Evolutionary conservation across 2,113 vertebrate genomes (phyloP).

Genomic region (Holacanthus passer): DNA sequence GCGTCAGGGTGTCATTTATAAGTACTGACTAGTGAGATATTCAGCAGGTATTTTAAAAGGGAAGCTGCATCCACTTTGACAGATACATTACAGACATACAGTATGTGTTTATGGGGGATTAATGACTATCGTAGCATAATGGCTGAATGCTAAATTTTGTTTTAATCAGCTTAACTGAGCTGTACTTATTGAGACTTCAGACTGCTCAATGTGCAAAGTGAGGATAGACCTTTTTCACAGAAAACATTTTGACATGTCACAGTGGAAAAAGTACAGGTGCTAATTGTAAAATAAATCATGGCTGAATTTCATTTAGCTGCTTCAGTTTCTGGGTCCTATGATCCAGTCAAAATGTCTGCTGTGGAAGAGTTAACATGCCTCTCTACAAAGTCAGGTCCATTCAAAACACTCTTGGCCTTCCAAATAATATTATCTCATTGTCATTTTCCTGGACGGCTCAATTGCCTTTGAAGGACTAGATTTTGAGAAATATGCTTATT

Average conservation of each 20-base stretch:
- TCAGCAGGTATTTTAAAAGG: conserved; percentile 10
- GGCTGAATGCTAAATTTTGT: conserved; percentile 38
- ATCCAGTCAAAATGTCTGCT: background rate
- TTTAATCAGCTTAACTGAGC: conserved; percentile 56
- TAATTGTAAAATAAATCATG: background rate
- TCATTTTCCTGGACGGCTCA: background rate
- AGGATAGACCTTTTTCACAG: conserved; percentile 19
- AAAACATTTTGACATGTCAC: background rate
- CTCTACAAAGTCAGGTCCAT: background rate
- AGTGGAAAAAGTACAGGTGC: background rate
- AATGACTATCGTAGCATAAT: conserved; percentile 47
- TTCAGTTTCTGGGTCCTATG: no score
- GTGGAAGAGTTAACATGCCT: background rate
- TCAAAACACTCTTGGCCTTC: background rate
- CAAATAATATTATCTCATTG: background rate
- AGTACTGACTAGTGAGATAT: conserved; percentile 26
- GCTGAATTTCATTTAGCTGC: background rate
- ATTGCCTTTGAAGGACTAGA: no score
- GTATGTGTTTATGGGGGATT: conserved; percentile 54
- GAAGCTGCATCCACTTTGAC: background rate
- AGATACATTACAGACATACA: no score
- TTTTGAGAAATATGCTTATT: background rate
- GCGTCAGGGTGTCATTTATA: conserved; percentile 39
- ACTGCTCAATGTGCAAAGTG: conserved; percentile 21
- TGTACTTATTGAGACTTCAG: conserved; percentile 31